Percentiles rank a stretch among this genome's conserved stretches.
phyloP scores from a whole-genome alignment of 1,140 invertebrate species.

The Drosophila obscura region DNA sequence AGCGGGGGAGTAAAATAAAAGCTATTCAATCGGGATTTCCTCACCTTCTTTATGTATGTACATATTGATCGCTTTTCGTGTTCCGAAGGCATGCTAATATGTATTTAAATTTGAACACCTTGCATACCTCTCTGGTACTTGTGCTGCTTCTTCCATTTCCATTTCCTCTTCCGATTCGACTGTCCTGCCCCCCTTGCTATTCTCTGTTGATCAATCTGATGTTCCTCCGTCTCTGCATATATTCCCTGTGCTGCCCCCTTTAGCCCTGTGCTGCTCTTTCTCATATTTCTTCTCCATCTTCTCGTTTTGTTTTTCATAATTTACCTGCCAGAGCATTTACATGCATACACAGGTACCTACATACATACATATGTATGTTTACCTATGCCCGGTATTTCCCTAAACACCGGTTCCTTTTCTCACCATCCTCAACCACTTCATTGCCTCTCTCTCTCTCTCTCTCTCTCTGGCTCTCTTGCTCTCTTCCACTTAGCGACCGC shows the following conservation, averaged over 20 bases:
- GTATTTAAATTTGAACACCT: too few relatives aligned
- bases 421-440: background rate
- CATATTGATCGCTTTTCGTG: too few relatives aligned
- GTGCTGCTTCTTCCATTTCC: too few relatives aligned
- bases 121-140: too few relatives aligned
- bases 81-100: too few relatives aligned
- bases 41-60: too few relatives aligned
- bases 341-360: slow-evolving; percentile 20
- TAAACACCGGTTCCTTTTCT: slow-evolving; percentile 10
- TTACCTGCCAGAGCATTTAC: slow-evolving; percentile 58
- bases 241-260: background rate
- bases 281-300: slow-evolving; percentile 2
- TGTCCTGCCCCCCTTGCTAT: background rate
- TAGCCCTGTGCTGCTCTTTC: background rate
- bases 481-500: slow-evolving; percentile 57
- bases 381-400: slow-evolving; percentile 22
- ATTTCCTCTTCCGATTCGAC: too few relatives aligned
- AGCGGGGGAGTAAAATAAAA: too few relatives aligned
- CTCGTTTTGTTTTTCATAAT: slow-evolving; percentile 53
- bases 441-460: slow-evolving; percentile 2
- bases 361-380: slow-evolving; percentile 45
- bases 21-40: too few relatives aligned
- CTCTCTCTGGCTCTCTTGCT: slow-evolving; percentile 26
- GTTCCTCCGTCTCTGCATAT: slow-evolving; percentile 8
- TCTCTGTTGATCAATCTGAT: background rate